Percentiles rank a stretch among this genome's conserved stretches.
Evolutionary conservation across 2,113 vertebrate species (phyloP).

Genomic region (Phalacrocorax brasilianus): DNA sequence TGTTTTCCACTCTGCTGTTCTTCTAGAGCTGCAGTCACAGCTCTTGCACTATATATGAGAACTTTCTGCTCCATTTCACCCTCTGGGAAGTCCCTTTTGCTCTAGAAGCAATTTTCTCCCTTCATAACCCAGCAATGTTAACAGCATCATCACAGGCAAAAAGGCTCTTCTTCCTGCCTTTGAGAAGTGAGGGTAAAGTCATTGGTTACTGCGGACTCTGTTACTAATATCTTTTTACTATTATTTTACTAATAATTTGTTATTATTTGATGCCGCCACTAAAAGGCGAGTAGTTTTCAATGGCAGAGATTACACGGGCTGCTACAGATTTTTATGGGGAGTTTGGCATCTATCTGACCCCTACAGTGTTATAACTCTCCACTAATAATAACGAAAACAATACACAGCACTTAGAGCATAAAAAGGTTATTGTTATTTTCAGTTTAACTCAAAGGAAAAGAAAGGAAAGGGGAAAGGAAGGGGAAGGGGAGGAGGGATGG

Average conservation of each 20-base stretch:
- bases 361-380: not conserved
- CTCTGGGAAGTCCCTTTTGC: not conserved
- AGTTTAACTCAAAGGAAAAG: not conserved
- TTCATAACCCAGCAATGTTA: not conserved
- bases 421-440: not conserved
- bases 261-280: not conserved
- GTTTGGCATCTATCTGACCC: not conserved
- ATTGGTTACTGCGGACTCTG: not conserved
- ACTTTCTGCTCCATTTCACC: not conserved
- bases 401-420: not conserved
- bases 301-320: not conserved
- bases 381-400: not conserved
- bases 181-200: not conserved
- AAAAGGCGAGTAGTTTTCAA: not conserved
- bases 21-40: not conserved
- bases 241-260: not conserved
- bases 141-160: not conserved
- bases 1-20: not conserved
- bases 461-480: not conserved
- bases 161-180: not conserved
- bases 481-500: not conserved
- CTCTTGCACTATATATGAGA: fast-evolving
- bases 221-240: not conserved
- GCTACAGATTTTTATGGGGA: not conserved
- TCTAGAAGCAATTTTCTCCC: not conserved